Evolutionary conservation across 2,797 vertebrate genomes (phyloP), one percentile per base, ranked within the genome.

Genomic region (Alfaro cultratus): DNA sequence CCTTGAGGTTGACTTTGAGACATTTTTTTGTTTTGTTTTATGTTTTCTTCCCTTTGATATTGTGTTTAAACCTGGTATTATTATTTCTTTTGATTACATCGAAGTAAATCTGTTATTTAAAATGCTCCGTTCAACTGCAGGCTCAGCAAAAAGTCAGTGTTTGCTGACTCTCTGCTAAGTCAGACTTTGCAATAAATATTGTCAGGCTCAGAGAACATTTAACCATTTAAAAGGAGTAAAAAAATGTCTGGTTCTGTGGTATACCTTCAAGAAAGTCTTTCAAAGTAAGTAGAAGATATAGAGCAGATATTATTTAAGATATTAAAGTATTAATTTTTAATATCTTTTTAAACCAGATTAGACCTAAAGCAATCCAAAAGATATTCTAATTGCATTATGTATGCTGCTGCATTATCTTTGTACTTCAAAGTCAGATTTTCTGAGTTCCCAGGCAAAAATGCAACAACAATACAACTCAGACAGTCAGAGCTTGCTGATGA

Each of bases 1-100:
- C 81, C 79, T 77, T 87, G 76, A 86, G 88, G 85, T 80, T 88
- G 83, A 74, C 83, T 86, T 80, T 41, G 47, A 71, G 41, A 70
- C 9, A 13, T 46, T 45, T 78, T 51, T 73, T 78, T 85, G 34
- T 75, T 43, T 79, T 46, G 85, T 49, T 81, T 74, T 79, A 21
- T 75, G 84, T 75, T 76, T 64, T 78, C 23, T 80, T 76, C 15
- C 15, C n/a, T 62, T 64, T 83, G 70, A 79, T 73, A 81, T 82
- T 64, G 70, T 55, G 62, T 81, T 87, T 74, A 53, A 80, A 43
- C 13, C 12, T 43, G 26, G 29, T 72, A 78, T 77, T n/a, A 47
- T 80, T 34, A 0, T 62, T 73, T 73, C 26, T 72, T 39, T 39
- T 45, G 53, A 85, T 83, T 87, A 75, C 60, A 86, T 34, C 74